These are phyloP conservation scores for Lycodopsis pacificus DNA, from an alignment of 2,797 vertebrate genomes.

Conservation along the genomic window DNA sequence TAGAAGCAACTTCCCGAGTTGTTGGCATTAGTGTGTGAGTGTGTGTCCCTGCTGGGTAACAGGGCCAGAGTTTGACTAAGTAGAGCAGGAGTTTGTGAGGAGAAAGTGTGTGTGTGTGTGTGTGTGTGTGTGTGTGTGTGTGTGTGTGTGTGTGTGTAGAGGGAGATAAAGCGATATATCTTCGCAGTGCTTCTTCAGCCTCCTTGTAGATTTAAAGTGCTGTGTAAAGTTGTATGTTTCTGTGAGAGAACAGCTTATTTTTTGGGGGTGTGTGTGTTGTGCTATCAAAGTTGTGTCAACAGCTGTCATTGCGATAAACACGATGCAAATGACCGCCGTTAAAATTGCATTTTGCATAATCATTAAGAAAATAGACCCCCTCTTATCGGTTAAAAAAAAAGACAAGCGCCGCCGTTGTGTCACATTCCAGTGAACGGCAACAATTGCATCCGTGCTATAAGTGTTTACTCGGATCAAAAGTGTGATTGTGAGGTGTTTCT, in stretches of 20 bases:
- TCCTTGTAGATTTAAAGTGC: slow-evolving; percentile 51
- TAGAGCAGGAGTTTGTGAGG: slow-evolving; percentile 76
- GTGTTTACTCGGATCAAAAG: slow-evolving; percentile 63
- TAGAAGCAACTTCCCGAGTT: slow-evolving; percentile 51
- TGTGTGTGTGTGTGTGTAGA: slow-evolving; percentile 30
- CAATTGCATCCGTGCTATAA: slow-evolving; percentile 21
- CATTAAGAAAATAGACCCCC: slow-evolving; percentile 40
- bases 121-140: slow-evolving; percentile 34
- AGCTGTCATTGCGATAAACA: slow-evolving; percentile 64
- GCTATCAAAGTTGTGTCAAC: slow-evolving; percentile 58
- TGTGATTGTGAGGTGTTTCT: slow-evolving; percentile 51
- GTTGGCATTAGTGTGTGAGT: slow-evolving; percentile 12
- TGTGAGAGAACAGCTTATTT: slow-evolving; percentile 5
- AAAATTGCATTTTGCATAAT: slow-evolving; percentile 76
- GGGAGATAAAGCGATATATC: slow-evolving; percentile 69
- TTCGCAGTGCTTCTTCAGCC: slow-evolving; percentile 58
- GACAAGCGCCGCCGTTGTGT: slow-evolving; percentile 7
- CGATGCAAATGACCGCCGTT: slow-evolving; percentile 73
- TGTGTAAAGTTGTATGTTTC: slow-evolving; percentile 25
- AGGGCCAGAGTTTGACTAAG: slow-evolving; percentile 74
- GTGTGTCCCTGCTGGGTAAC: slow-evolving; percentile 56
- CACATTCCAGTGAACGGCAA: slow-evolving; percentile 27
- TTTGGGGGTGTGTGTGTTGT: background rate
- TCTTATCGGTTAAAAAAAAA: slow-evolving; percentile 20
- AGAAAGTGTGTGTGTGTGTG: slow-evolving; percentile 57